A percentile compares a stretch with the other conserved stretches of the same genome.
phyloP scores from a whole-genome alignment of 2,113 vertebrate species.

The Ochotona princeps region DNA sequence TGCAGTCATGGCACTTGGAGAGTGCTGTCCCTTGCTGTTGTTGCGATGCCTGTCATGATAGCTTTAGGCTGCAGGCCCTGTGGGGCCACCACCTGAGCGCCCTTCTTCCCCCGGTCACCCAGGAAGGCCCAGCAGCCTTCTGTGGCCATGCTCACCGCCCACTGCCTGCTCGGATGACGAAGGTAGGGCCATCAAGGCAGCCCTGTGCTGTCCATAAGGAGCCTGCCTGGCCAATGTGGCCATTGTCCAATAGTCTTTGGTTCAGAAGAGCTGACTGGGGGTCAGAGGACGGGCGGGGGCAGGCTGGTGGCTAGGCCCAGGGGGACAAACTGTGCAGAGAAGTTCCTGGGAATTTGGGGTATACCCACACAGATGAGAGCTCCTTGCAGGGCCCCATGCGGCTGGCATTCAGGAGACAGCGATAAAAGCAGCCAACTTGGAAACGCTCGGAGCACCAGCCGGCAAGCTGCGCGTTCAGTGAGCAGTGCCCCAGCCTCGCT shows the following conservation, averaged over 20 bases:
- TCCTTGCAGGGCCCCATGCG: neutral
- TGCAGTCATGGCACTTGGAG: no score
- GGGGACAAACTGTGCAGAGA: rapidly evolving
- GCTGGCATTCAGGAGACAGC: neutral
- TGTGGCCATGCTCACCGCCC: neutral
- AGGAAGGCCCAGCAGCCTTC: neutral
- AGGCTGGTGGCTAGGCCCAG: neutral
- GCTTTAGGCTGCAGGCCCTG: neutral
- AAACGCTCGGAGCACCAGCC: neutral
- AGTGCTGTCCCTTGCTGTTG: no score
- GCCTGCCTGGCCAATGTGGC: neutral
- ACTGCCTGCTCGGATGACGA: no score
- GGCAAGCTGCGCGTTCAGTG: no score
- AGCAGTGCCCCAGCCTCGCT: neutral
- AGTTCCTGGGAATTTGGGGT: neutral
- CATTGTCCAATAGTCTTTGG: neutral
- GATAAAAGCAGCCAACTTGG: neutral
- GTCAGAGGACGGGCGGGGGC: neutral
- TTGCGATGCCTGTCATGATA: neutral
- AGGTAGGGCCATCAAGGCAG: neutral
- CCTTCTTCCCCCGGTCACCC: neutral
- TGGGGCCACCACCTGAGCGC: no score
- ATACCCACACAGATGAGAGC: rapidly evolving
- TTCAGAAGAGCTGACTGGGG: rapidly evolving
- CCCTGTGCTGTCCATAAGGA: neutral